These are phyloP conservation scores for Borostomias antarcticus DNA, from an alignment of 2,797 vertebrate species.

Conservation along the genomic window DNA sequence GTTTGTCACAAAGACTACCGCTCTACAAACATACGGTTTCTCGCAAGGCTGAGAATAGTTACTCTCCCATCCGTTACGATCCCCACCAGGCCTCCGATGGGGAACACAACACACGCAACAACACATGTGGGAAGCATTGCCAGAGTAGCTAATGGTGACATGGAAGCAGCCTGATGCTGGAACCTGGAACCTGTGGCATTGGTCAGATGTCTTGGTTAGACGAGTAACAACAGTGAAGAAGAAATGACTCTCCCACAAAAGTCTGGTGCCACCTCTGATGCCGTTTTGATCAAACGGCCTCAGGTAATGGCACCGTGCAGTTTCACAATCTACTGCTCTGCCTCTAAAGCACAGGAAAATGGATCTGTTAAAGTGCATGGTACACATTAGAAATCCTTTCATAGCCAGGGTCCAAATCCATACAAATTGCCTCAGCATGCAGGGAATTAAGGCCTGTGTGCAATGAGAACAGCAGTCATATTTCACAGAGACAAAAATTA, in stretches of 20 bases:
- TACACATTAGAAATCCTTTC: neutral
- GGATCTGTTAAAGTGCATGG: neutral
- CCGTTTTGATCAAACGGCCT: neutral
- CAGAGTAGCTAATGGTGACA: constrained; percentile 51
- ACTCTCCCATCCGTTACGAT: constrained; percentile 50
- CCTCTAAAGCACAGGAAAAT: too few species aligned
- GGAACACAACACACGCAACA: constrained; percentile 32
- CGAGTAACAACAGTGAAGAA: too few species aligned
- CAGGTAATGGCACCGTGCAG: neutral
- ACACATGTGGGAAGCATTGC: constrained; percentile 61
- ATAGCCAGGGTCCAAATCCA: neutral
- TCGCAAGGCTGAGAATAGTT: constrained; percentile 33
- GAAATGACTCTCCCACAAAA: too few species aligned
- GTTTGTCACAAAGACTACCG: constrained; percentile 33
- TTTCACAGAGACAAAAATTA: constrained; percentile 21
- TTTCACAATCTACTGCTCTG: too few species aligned
- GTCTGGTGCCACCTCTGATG: too few species aligned
- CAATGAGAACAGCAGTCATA: neutral
- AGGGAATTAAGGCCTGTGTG: neutral
- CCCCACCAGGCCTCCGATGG: constrained; percentile 34
- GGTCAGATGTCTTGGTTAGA: too few species aligned
- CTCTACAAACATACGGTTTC: constrained; percentile 17
- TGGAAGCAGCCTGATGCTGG: constrained; percentile 55
- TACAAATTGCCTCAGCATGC: neutral
- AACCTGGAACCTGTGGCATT: constrained; percentile 40